Conservation (phyloP, 2,888 invertebrate genomes). For the Lepas anatifera region DNA sequence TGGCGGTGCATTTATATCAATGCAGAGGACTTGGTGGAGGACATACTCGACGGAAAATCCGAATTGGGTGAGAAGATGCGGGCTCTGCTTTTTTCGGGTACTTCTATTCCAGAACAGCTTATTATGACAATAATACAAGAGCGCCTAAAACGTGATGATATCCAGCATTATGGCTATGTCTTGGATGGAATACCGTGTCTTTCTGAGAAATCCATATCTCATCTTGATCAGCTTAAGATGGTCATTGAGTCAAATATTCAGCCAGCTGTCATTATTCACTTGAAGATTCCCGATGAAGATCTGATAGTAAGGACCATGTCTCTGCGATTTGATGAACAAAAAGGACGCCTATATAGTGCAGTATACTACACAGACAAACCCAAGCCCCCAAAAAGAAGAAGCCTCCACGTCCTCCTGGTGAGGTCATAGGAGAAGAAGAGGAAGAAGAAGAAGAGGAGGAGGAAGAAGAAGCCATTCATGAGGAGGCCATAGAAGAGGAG, state of each 20-base stretch:
- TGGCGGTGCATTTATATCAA: background rate
- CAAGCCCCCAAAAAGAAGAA: background rate
- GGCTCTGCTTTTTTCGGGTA: background rate
- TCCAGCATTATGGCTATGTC: background rate
- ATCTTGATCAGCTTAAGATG: slow-evolving; percentile 1
- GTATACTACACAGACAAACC: background rate
- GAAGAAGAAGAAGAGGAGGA: slow-evolving; percentile 9
- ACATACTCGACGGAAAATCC: background rate
- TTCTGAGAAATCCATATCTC: background rate
- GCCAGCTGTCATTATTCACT: background rate
- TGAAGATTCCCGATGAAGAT: background rate
- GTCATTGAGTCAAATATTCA: background rate
- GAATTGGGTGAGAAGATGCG: background rate
- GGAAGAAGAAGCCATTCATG: background rate
- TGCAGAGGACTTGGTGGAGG: background rate
- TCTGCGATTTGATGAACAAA: background rate
- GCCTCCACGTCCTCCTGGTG: background rate
- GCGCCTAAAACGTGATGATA: background rate
- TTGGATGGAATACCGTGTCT: background rate
- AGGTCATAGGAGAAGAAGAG: background rate
- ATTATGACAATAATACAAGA: background rate
- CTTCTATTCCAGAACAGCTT: background rate
- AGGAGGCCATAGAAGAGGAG: background rate
- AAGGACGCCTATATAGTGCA: background rate
- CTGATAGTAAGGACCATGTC: background rate